phyloP scores from a whole-genome alignment of 2,113 vertebrate genomes.

The Clarias batrachus region DNA sequence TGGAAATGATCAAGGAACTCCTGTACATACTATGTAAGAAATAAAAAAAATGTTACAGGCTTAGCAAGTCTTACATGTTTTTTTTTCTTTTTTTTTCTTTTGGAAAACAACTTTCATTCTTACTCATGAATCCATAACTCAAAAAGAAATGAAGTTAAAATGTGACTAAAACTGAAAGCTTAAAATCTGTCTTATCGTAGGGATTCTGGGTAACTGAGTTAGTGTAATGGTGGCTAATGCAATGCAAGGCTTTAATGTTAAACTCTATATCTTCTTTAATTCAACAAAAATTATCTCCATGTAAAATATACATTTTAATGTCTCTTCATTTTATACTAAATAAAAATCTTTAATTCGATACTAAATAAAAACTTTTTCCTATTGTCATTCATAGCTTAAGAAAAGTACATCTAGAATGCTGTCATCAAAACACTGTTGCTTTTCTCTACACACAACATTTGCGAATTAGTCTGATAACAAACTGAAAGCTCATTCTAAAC shows the following conservation, averaged over 20 bases:
- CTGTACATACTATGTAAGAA: slow-evolving; percentile 89
- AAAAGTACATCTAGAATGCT: slow-evolving; percentile 81
- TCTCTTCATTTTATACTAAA: slow-evolving; percentile 87
- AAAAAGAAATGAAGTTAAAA: slow-evolving; percentile 62
- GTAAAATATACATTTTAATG: slow-evolving; percentile 88
- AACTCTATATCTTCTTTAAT: slow-evolving; percentile 77
- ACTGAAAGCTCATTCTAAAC: slow-evolving; percentile 86
- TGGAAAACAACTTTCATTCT: slow-evolving; percentile 34
- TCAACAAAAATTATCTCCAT: slow-evolving; percentile 97
- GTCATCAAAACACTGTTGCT: slow-evolving; percentile 82
- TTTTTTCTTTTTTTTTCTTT: slow-evolving; percentile 71
- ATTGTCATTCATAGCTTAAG: slow-evolving; percentile 84
- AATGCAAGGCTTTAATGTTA: slow-evolving; percentile 89
- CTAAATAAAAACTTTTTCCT: slow-evolving; percentile 88
- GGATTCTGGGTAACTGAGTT: slow-evolving; percentile 84
- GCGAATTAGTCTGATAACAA: slow-evolving; percentile 85
- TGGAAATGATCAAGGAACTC: slow-evolving; percentile 93
- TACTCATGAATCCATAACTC: slow-evolving; percentile 69
- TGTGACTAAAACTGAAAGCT: slow-evolving; percentile 34
- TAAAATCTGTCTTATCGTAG: slow-evolving; percentile 73
- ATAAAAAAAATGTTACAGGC: slow-evolving; percentile 87
- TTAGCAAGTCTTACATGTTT: slow-evolving; percentile 96
- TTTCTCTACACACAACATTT: slow-evolving; percentile 85
- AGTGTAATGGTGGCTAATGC: slow-evolving; percentile 89
- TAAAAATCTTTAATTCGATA: slow-evolving; percentile 83